Base-by-base conservation (phyloP, 2,888 invertebrate species). In the Branchipolynoe longqiensis region DNA sequence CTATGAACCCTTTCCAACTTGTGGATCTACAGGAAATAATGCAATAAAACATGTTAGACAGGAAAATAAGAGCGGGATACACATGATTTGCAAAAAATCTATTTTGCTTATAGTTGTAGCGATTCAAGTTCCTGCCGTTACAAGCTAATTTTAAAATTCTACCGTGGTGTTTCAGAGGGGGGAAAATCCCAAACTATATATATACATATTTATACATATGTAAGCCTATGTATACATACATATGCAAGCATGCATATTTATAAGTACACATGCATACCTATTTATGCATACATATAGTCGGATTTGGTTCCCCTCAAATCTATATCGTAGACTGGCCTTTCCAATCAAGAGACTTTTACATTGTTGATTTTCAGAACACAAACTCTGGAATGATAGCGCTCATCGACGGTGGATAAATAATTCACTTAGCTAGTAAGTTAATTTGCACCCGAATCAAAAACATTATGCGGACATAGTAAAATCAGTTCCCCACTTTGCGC, bases 11-110 rank as follows among this genome's bases (percentile, higher is more conserved):
- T 54, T 48, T 78, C 78, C 78, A 78, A 78, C 18, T 78, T 78
- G 78, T 78, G 78, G 54, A 78, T 78, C 78, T 78, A 78, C 78
- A 78, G 78, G 54, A 78, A 78, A 78, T 78, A 78, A 78, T 78
- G 78, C 78, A 78, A 78, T 78, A 78, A 78, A 78, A 78, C 48
- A 48, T 25, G 48, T 78, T 78, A 78, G 78, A 69, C 69, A 69
- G 38, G 33, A 69, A 38, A 31, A 31, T 33, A 33, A 22, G 38
- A 36, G 12, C 18, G 38, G 14, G 31, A 28, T 12, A 25, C 31
- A 62, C 31, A 62, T 28, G 48, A 31, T 62, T 14, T 1, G 25
- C 62, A 62, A 62, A n/a, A 62, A 62, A 28, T 36, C 36, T 38
- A 69, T 69, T 69, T 69, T 69, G 28, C 31, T 14, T 62, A 28